Evolutionary conservation across 2,113 vertebrate genomes (phyloP).

Genomic region (Sinocyclocheilus rhinocerous): DNA sequence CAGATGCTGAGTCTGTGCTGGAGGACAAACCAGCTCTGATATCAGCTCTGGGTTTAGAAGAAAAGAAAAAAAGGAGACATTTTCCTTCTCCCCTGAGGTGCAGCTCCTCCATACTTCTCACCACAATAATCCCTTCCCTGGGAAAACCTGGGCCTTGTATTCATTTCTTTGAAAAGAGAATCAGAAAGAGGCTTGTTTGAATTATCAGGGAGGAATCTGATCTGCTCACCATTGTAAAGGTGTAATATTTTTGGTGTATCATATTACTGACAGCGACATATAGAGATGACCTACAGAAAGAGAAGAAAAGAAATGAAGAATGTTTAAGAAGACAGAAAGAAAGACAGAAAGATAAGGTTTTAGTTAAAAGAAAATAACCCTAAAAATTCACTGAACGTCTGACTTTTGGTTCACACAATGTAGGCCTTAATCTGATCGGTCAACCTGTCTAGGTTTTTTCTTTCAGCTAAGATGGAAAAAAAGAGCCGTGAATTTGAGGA

Average conservation of each 20-base stretch:
- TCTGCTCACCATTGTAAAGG: conserved; percentile 10
- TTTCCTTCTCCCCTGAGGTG: conserved; percentile 31
- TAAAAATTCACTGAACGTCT: not conserved
- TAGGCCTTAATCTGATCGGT: not conserved
- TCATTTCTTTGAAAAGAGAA: conserved; percentile 44
- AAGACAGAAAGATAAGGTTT: not conserved
- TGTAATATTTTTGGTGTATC: conserved; percentile 25
- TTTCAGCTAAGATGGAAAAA: not conserved
- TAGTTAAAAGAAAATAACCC: not conserved
- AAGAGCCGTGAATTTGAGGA: not conserved
- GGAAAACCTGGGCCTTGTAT: conserved; percentile 30
- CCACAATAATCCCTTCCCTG: conserved; percentile 34
- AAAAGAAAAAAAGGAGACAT: conserved; percentile 41
- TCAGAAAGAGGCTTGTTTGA: conserved; percentile 47
- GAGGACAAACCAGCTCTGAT: conserved; percentile 53
- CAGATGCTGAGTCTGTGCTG: conserved; percentile 12
- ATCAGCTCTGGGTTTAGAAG: conserved; percentile 53
- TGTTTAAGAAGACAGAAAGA: conserved; percentile 20
- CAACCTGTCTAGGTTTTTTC: not conserved
- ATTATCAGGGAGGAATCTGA: conserved; percentile 57
- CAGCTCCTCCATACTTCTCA: conserved; percentile 42
- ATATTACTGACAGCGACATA: conserved; percentile 62
- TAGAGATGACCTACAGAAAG: conserved; percentile 66
- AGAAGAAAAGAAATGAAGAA: conserved; percentile 75
- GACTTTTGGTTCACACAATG: not conserved